phyloP scores from a whole-genome alignment of 2,888 invertebrate genomes.

The Synergus umbraculus region DNA sequence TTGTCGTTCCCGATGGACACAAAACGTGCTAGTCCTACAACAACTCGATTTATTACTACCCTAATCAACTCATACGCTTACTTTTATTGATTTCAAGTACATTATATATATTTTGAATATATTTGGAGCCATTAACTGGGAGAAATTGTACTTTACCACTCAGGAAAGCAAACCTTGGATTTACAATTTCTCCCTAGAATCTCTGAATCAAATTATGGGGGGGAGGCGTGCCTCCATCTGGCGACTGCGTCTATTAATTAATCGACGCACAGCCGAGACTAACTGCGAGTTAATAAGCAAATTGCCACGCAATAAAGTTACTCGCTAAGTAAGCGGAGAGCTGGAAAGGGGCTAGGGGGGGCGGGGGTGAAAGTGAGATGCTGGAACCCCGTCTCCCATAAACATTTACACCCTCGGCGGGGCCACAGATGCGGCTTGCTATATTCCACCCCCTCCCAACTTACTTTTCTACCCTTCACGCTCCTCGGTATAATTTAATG shows the following conservation, averaged over 20 bases:
- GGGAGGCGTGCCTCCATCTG: constrained; percentile 74
- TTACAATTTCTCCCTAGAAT: constrained; percentile 47
- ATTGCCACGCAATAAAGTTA: constrained; percentile 77
- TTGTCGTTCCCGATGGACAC: constrained; percentile 63
- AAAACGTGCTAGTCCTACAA: neutral
- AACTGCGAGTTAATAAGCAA: constrained; percentile 78
- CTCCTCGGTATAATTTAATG: constrained; percentile 71
- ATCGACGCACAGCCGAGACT: constrained; percentile 75
- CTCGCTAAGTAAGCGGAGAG: constrained; percentile 60
- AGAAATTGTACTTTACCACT: neutral
- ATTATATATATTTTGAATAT: too few species aligned
- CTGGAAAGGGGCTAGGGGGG: constrained; percentile 23
- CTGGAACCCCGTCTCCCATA: constrained; percentile 65
- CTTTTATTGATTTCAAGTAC: too few species aligned
- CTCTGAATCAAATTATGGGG: constrained; percentile 50
- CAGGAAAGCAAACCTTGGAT: constrained; percentile 19
- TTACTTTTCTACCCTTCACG: constrained; percentile 55
- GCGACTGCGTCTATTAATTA: constrained; percentile 75
- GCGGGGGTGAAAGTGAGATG: constrained; percentile 55
- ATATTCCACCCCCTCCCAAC: constrained; percentile 61
- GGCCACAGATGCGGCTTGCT: constrained; percentile 77
- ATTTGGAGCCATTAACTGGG: neutral
- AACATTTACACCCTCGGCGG: constrained; percentile 74
- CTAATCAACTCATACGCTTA: constrained; percentile 4
- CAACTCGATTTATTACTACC: neutral